Percentiles rank a stretch among this genome's conserved stretches.
phyloP scores from a whole-genome alignment of 2,113 vertebrate species.

The Parus major region DNA sequence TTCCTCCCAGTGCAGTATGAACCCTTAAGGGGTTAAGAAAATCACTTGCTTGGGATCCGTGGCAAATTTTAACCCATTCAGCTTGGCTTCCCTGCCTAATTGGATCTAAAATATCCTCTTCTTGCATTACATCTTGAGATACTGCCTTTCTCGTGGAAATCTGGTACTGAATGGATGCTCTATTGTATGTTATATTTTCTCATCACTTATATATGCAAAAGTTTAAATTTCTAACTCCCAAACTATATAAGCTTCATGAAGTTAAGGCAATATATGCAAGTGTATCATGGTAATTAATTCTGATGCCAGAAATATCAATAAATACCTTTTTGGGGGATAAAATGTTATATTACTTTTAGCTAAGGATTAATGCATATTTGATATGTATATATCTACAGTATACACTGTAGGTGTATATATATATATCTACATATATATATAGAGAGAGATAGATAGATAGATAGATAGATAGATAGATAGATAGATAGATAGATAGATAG shows the following conservation, averaged over 20 bases:
- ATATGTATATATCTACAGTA: background rate
- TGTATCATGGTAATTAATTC: background rate
- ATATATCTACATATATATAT: too few relatives aligned
- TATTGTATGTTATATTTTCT: background rate
- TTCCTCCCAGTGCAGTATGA: constrained; percentile 70
- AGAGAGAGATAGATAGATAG: too few relatives aligned
- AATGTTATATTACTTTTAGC: background rate
- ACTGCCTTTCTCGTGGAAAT: background rate
- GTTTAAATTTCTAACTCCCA: background rate
- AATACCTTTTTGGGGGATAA: background rate
- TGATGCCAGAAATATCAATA: background rate
- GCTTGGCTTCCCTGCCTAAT: constrained; percentile 57
- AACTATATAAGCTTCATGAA: background rate
- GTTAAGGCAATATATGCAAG: background rate
- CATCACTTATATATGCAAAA: background rate
- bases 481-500: too few relatives aligned
- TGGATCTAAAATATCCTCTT: constrained; percentile 56
- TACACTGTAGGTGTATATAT: too few relatives aligned
- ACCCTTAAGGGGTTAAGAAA: constrained; percentile 73
- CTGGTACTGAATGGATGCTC: background rate
- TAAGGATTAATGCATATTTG: background rate
- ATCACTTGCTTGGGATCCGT: constrained; percentile 69
- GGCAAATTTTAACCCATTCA: constrained; percentile 78
- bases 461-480: too few relatives aligned
- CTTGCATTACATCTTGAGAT: background rate